phyloP scores from a whole-genome alignment of 1,140 invertebrate genomes.

The Lysiphlebus fabarum region DNA sequence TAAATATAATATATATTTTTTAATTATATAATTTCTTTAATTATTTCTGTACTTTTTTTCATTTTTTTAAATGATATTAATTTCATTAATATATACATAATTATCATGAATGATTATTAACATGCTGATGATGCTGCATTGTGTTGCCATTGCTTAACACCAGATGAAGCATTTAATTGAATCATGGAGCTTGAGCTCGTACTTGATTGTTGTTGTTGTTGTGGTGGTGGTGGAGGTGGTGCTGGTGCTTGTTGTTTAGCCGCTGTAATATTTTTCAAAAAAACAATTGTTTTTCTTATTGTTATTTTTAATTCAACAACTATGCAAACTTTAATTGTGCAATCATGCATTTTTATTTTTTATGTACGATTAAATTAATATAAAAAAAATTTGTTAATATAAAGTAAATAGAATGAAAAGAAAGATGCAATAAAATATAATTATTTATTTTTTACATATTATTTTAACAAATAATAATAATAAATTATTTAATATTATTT shows the following conservation, averaged over 20 bases:
- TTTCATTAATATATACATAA: constrained; percentile 7
- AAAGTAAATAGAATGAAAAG: too few species aligned
- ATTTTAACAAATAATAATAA: too few species aligned
- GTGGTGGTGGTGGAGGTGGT: constrained; percentile 44
- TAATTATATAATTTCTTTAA: constrained; percentile 6
- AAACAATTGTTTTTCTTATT: constrained; percentile 4
- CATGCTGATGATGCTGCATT: constrained; percentile 44
- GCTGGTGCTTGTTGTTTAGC: constrained; percentile 50
- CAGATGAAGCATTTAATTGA: constrained; percentile 39
- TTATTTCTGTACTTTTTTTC: not conserved
- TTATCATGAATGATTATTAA: constrained; percentile 26
- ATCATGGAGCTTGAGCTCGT: constrained; percentile 40
- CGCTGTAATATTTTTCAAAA: constrained; percentile 42
- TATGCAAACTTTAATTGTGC: too few species aligned
- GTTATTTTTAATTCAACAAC: not conserved
- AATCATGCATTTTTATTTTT: too few species aligned
- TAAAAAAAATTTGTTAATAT: too few species aligned
- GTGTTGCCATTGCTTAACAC: constrained; percentile 41
- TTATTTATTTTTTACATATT: too few species aligned
- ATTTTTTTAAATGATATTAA: constrained; percentile 6
- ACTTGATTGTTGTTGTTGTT: constrained; percentile 43
- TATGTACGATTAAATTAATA: too few species aligned
- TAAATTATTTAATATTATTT: too few species aligned
- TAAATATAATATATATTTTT: not conserved
- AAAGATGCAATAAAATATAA: too few species aligned